phyloP scores from a whole-genome alignment of 2,113 vertebrate genomes.

The Balaeniceps rex region DNA sequence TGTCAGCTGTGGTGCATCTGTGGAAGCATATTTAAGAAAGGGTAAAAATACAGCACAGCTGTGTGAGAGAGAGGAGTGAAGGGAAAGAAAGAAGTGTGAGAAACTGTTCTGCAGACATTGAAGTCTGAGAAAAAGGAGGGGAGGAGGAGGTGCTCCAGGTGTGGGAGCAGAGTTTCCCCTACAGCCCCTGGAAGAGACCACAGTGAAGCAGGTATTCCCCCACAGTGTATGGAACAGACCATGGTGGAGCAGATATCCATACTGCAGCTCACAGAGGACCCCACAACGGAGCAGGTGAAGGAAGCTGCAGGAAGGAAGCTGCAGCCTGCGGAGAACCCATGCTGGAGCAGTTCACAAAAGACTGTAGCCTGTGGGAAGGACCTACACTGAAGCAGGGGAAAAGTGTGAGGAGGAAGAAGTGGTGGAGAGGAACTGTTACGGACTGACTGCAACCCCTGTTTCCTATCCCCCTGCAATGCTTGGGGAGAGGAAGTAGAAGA shows the following conservation, averaged over 20 bases:
- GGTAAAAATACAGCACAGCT: neutral
- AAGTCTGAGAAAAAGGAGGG: neutral
- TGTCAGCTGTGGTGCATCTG: neutral
- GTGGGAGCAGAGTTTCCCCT: neutral
- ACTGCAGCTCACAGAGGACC: neutral
- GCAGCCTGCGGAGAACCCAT: neutral
- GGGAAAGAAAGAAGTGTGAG: neutral
- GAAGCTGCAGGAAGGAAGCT: neutral
- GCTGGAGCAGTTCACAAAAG: neutral
- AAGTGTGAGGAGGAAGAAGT: neutral
- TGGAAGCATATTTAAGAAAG: neutral
- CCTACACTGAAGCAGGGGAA: neutral
- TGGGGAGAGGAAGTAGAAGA: neutral
- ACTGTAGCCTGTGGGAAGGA: neutral
- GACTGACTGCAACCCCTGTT: rapidly evolving
- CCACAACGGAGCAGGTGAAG: neutral
- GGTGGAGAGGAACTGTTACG: neutral
- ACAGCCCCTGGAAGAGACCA: neutral
- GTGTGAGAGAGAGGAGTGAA: neutral
- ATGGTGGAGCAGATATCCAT: neutral
- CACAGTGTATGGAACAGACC: rapidly evolving
- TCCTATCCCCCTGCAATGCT: no score
- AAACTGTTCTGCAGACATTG: neutral
- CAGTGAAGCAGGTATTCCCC: neutral
- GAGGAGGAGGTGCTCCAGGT: neutral